Percentiles rank a stretch among this genome's conserved stretches.
phyloP scores from a whole-genome alignment of 1,140 invertebrate genomes.

The Calephelis nemesis region DNA sequence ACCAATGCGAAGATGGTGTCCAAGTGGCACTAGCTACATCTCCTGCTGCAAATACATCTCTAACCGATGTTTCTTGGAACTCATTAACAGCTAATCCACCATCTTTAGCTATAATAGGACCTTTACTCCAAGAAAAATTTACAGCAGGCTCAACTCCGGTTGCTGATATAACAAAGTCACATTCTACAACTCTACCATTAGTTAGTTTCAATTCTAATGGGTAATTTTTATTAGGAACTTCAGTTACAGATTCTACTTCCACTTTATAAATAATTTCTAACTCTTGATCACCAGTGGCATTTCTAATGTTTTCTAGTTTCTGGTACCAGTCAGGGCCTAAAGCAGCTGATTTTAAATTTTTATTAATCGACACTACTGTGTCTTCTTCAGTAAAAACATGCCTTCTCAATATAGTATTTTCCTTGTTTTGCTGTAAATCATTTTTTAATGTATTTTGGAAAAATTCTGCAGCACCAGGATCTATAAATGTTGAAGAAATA shows the following conservation, averaged over 20 bases:
- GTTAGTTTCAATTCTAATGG: slow-evolving; percentile 87
- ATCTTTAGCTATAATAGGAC: slow-evolving; percentile 84
- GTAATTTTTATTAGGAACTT: slow-evolving; percentile 78
- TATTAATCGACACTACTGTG: slow-evolving; percentile 54
- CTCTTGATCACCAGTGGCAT: slow-evolving; percentile 57
- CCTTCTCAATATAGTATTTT: slow-evolving; percentile 79
- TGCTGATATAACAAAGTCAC: slow-evolving; percentile 97
- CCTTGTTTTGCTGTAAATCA: slow-evolving; percentile 34
- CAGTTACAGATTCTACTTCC: slow-evolving; percentile 82
- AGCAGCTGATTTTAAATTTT: slow-evolving; percentile 85
- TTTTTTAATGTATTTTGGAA: slow-evolving; percentile 82
- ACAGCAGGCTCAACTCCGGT: slow-evolving; percentile 92
- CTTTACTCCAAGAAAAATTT: slow-evolving; percentile 78
- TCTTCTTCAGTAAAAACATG: slow-evolving; percentile 84
- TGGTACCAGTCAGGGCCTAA: slow-evolving; percentile 97
- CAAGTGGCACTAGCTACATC: slow-evolving; percentile 93
- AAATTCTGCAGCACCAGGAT: slow-evolving; percentile 97
- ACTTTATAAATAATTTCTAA: slow-evolving; percentile 84
- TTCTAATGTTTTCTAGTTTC: slow-evolving; percentile 83
- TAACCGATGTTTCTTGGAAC: slow-evolving; percentile 89
- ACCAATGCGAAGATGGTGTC: slow-evolving; percentile 91
- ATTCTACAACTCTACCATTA: slow-evolving; percentile 87
- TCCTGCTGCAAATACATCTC: slow-evolving; percentile 95
- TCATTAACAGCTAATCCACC: slow-evolving; percentile 91
- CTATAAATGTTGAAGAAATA: slow-evolving; percentile 95